These are phyloP conservation scores for Coptodon bakossiorum DNA, from an alignment of 2,113 vertebrate species.

Conservation along the genomic window DNA sequence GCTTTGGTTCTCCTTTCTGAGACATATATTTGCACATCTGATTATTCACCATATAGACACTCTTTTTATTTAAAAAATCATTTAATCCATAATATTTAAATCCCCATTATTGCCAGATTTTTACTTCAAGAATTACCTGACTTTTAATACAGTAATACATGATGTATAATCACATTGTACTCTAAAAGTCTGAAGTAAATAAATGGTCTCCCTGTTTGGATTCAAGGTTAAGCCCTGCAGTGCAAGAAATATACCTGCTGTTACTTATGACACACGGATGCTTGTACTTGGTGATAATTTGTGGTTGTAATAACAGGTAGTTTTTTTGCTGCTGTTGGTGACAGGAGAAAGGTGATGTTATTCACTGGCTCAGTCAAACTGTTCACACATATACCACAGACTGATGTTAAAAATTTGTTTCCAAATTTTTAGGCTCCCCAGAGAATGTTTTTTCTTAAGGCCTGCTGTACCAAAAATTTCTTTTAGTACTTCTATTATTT, in stretches of 20 bases:
- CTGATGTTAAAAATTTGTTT: background rate
- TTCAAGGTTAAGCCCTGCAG: background rate
- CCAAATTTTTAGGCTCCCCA: background rate
- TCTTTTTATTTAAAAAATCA: background rate
- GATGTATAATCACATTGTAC: background rate
- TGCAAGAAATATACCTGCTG: background rate
- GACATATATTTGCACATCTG: background rate
- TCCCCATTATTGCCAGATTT: background rate
- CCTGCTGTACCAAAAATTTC: fast-evolving
- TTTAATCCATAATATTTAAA: background rate
- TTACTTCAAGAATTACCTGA: background rate
- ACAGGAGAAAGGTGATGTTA: background rate
- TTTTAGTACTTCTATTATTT: background rate
- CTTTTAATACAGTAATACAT: background rate
- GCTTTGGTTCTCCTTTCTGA: background rate
- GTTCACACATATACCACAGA: background rate
- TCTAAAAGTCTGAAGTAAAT: background rate
- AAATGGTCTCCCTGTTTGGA: background rate
- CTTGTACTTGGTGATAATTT: background rate
- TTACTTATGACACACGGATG: background rate
- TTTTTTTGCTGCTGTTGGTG: background rate
- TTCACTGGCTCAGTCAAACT: background rate
- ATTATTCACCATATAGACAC: background rate
- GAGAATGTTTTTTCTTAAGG: background rate
- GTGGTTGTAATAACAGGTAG: background rate